These are phyloP conservation scores for Pseudorhiza aurosa DNA, from an alignment of 30 jellyfish, hydroid and myxozoan species.

Conservation along the genomic window DNA sequence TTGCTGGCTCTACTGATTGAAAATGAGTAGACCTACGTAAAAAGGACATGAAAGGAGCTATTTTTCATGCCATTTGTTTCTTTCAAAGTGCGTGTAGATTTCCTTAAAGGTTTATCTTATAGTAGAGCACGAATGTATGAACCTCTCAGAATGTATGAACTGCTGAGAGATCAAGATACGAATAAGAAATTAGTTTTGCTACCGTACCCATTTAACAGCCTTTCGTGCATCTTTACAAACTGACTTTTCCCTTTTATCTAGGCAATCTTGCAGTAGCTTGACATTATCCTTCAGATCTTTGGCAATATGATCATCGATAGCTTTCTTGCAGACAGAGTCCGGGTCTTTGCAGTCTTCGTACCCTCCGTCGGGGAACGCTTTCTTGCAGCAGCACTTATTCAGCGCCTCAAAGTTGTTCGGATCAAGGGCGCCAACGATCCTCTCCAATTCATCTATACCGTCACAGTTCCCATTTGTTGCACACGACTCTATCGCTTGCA, in stretches of 20 bases:
- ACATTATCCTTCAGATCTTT: constrained; percentile 1
- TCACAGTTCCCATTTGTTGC: constrained; percentile 28
- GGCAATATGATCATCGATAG: not conserved
- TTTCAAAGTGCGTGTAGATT: no score
- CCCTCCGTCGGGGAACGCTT: constrained; percentile 47
- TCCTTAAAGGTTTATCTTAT: no score
- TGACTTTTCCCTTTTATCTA: not conserved
- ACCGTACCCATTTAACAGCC: constrained; percentile 37
- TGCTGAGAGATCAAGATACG: no score
- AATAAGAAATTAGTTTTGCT: not conserved
- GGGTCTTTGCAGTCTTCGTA: constrained; percentile 42
- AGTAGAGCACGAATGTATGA: no score
- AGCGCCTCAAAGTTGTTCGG: constrained; percentile 16
- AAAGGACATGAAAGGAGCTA: no score
- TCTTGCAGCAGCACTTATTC: constrained; percentile 43
- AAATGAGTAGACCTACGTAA: no score
- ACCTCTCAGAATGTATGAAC: no score
- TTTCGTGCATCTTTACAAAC: constrained; percentile 30
- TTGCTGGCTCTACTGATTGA: no score
- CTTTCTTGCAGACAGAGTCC: constrained; percentile 18
- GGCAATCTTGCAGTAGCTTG: constrained; percentile 7
- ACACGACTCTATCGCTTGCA: constrained; percentile 7
- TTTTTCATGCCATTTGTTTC: no score
- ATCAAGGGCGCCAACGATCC: constrained; percentile 28
- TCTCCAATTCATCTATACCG: constrained; percentile 1